phyloP scores from a whole-genome alignment of 2,888 invertebrate genomes.

The Polydrusus tereticollis region DNA sequence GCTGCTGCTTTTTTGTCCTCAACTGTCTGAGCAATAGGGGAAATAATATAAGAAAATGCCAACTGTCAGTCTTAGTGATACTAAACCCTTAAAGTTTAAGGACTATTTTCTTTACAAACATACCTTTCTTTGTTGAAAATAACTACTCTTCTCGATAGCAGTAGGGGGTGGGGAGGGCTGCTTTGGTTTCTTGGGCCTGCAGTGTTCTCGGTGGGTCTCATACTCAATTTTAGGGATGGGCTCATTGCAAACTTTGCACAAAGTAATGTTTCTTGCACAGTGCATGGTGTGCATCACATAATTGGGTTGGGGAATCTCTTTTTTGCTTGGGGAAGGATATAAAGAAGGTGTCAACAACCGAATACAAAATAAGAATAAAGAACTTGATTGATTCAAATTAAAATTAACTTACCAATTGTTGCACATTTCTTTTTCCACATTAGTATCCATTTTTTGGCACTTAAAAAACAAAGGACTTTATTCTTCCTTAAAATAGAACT shows the following conservation, averaged over 20 bases:
- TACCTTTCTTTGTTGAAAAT: conserved; percentile 58
- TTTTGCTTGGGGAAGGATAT: conserved; percentile 70
- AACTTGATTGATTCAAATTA: neutral
- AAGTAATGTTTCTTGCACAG: conserved; percentile 76
- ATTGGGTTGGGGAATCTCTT: conserved; percentile 76
- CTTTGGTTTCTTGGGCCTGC: conserved; percentile 66
- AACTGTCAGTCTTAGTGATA: too few species aligned
- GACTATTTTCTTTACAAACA: neutral
- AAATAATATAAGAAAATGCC: neutral
- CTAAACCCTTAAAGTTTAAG: too few species aligned
- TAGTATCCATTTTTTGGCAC: conserved; percentile 51
- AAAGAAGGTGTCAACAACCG: conserved; percentile 17
- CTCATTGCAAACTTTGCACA: conserved; percentile 78
- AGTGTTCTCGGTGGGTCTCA: conserved; percentile 70
- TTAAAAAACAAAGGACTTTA: conserved; percentile 10
- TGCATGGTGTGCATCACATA: conserved; percentile 79
- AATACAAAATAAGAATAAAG: neutral
- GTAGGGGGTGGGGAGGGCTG: conserved; percentile 53
- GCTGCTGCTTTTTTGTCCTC: conserved; percentile 59
- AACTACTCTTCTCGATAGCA: conserved; percentile 58
- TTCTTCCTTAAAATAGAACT: conserved; percentile 2
- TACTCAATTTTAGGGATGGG: conserved; percentile 73
- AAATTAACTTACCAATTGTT: conserved; percentile 62
- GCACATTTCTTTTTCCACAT: conserved; percentile 60
- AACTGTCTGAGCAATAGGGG: conserved; percentile 40